These are phyloP conservation scores for Drosophila meridiana DNA, from an alignment of 2,888 invertebrate species.

Conservation along the genomic window DNA sequence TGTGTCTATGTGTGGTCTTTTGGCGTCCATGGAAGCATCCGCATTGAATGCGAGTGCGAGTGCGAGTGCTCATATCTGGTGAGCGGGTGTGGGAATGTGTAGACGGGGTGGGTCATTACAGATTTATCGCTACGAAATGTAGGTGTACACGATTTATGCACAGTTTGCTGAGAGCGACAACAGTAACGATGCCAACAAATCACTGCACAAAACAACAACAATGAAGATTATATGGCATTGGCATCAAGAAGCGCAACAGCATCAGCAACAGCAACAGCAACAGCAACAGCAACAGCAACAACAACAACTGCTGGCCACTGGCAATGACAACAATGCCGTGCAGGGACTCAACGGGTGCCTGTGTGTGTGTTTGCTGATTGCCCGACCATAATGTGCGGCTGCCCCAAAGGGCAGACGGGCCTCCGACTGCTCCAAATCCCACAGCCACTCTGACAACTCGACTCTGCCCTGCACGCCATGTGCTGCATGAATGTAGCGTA, in stretches of 20 bases:
- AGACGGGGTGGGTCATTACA: constrained; percentile 62
- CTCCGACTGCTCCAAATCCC: constrained; percentile 10
- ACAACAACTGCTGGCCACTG: constrained; percentile 33
- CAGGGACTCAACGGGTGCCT: constrained; percentile 29
- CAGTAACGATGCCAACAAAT: constrained; percentile 80
- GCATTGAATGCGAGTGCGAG: too few species aligned
- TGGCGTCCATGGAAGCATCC: too few species aligned
- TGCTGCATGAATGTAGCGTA: constrained; percentile 47
- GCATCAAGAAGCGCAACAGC: constrained; percentile 54
- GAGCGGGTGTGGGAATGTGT: constrained; percentile 7
- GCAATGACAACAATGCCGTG: constrained; percentile 49
- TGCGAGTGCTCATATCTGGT: constrained; percentile 24
- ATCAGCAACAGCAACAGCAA: constrained; percentile 33
- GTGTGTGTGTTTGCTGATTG: constrained; percentile 53
- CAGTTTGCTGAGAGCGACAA: constrained; percentile 81
- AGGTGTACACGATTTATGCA: constrained; percentile 77
- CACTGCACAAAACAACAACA: constrained; percentile 54
- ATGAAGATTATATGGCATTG: constrained; percentile 56
- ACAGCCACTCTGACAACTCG: constrained; percentile 1
- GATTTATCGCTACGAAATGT: constrained; percentile 76
- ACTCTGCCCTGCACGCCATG: not conserved
- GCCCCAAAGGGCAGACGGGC: constrained; percentile 26
- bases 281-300: constrained; percentile 35
- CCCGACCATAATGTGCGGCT: constrained; percentile 55
- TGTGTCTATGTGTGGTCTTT: constrained; percentile 3